Base-by-base conservation (phyloP, 2,113 vertebrate species). In the Ovis canadensis region DNA sequence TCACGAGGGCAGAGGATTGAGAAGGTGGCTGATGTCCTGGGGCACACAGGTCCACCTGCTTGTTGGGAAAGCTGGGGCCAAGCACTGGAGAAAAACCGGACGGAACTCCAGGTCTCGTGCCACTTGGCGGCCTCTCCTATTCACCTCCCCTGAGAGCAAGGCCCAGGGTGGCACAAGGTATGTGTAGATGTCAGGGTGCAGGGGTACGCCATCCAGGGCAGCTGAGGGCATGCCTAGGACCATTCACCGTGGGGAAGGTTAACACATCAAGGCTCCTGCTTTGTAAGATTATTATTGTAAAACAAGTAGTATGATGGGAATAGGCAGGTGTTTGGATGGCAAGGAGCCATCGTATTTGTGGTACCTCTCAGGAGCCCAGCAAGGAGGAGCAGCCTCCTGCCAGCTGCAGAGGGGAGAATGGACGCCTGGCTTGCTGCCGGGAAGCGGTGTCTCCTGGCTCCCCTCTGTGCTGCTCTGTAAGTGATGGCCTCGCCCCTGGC, bases 91-190 rank as follows among this genome's bases (percentile, higher is more conserved):
- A 23, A 31, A n/a, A 81, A 31, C 1, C 0, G 11, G 33, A 36
- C 0, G 3, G 55, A 45, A 40, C 50, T 1, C 27, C 15, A 10
- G 19, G 45, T 71, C 90, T 88, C 9, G 1, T 74, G 62, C 29
- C 1, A 45, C 52, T 40, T 19, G 31, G 25, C 0, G 0, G 40
- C 31, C 67, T 71, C 43, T 59, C 5, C 43, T 19, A 1, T 57
- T 60, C 54, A 33, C 17, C 54, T 84, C 16, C 25, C 43, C 29
- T 14, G 15, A 60, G 43, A 25, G 7, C 48, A 55, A 78, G 45
- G 16, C 50, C 3, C 9, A 50, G 77, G 87, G 14, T 13, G 54
- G 86, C 27, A 48, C 23, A 50, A 19, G 29, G 11, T 77, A 13
- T 94, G 43, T 57, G 23, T 33, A 21, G n/a, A 67, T 50, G 16